Evolutionary conservation across 2,888 invertebrate genomes (phyloP), one percentile per base, ranked within the genome.

Genomic region (Drosophila acutilabella): DNA sequence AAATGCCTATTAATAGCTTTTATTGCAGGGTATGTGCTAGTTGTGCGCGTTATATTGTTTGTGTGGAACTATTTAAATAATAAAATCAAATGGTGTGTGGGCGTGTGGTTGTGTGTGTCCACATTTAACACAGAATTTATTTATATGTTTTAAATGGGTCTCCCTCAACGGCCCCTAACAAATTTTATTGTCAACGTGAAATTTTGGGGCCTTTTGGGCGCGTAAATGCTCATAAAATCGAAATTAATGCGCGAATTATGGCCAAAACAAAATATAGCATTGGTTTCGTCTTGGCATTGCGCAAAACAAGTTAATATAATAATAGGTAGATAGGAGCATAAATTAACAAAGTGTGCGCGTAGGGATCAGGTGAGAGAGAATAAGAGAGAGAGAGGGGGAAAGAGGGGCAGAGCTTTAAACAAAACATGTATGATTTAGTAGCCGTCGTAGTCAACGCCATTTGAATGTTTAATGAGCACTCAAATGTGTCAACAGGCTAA

Each of bases 381-480:
- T n/a, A n/a, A 36, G 36, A 18, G 52, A 64, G 36, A 36, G 13
- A 3, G 11, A 7, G 26, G 26, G 0, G 1, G 6, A 30, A 2
- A 8, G 30, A 8, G 36, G 13, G 36, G 13, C 42, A 26, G 52
- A 64, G 66, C 64, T 33, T 44, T 60, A 58, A 70, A 80, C 80
- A 83, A 84, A 78, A 64, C 76, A 64, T 59, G 40, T 53, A 79
- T 83, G 86, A 83, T 83, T 83, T 86, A 86, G 77, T 50, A 18
- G 59, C 68, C 68, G 68, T 26, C 69, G 2, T 54, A 71, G 78
- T 59, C 54, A 56, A 57, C 65, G 78, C 64, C 59, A 81, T 87
- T 83, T 84, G 66, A 78, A 81, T 81, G 81, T 87, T 83, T 87
- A 84, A 87, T 87, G 87, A 81, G 87, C 87, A 84, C 81, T 84